Conservation (phyloP, 2,888 invertebrate genomes). For the Leptogaster cylindrica region DNA sequence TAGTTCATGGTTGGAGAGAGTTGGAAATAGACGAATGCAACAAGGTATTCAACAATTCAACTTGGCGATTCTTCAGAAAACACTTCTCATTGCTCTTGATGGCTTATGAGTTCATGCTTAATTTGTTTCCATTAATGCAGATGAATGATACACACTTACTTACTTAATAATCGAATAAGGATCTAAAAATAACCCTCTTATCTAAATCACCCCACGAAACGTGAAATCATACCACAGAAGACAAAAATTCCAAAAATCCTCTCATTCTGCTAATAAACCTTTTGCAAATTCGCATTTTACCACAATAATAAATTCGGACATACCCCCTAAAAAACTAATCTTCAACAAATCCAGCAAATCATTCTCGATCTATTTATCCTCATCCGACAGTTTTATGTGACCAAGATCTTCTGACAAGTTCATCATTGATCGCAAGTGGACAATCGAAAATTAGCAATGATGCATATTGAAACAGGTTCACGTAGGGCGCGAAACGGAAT, state of each 20-base stretch:
- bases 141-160: no score
- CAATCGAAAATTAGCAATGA: constrained; percentile 38
- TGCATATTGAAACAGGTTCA: constrained; percentile 11
- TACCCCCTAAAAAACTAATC: background rate
- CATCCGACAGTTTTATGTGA: constrained; percentile 26
- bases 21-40: no score
- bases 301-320: background rate
- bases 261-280: constrained; percentile 21
- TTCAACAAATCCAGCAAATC: constrained; percentile 11
- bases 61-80: no score
- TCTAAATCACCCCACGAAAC: no score
- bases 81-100: no score
- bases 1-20: no score
- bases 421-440: constrained; percentile 22
- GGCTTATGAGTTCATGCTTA: no score
- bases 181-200: no score
- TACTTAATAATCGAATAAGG: no score
- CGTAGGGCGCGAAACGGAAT: background rate
- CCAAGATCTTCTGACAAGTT: background rate
- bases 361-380: constrained; percentile 31
- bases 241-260: constrained; percentile 29
- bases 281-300: constrained; percentile 8
- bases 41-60: no score
- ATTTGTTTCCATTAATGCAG: no score
- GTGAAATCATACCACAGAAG: no score